These are phyloP conservation scores for Rhynchotus rufescens DNA, from an alignment of 2,797 vertebrate species.

Conservation along the genomic window DNA sequence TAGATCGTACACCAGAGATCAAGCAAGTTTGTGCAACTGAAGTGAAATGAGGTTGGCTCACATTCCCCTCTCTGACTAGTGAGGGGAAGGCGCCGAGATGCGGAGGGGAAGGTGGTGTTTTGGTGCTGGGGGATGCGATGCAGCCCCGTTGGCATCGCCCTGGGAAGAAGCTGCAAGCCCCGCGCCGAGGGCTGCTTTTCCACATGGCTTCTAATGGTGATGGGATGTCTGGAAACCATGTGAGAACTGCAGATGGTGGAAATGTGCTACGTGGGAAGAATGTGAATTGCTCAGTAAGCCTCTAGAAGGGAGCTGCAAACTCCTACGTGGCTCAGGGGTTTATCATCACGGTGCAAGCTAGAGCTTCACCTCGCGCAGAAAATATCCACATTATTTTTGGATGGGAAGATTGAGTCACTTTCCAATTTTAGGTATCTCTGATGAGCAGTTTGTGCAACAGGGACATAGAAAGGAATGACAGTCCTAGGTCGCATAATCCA, in stretches of 20 bases:
- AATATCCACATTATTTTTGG: slow-evolving; percentile 31
- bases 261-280: slow-evolving; percentile 51
- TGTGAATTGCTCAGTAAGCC: slow-evolving; percentile 56
- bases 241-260: slow-evolving; percentile 47
- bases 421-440: slow-evolving; percentile 20
- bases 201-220: background rate
- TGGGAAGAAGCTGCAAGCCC: background rate
- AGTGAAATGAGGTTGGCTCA: background rate
- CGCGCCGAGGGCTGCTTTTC: background rate
- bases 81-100: background rate
- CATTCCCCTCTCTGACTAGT: background rate
- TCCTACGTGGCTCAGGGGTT: slow-evolving; percentile 20
- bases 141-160: background rate
- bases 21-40: background rate
- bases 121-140: background rate
- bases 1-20: background rate
- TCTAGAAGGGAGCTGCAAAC: slow-evolving; percentile 32
- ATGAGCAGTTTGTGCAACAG: background rate
- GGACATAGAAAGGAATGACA: background rate
- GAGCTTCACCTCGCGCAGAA: slow-evolving; percentile 12
- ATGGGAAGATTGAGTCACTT: slow-evolving; percentile 24
- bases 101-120: background rate
- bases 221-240: slow-evolving; percentile 31
- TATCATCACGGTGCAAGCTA: background rate
- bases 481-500: background rate